Evolutionary conservation across 2,113 vertebrate species (phyloP).

Genomic region (Montifringilla adamsi): DNA sequence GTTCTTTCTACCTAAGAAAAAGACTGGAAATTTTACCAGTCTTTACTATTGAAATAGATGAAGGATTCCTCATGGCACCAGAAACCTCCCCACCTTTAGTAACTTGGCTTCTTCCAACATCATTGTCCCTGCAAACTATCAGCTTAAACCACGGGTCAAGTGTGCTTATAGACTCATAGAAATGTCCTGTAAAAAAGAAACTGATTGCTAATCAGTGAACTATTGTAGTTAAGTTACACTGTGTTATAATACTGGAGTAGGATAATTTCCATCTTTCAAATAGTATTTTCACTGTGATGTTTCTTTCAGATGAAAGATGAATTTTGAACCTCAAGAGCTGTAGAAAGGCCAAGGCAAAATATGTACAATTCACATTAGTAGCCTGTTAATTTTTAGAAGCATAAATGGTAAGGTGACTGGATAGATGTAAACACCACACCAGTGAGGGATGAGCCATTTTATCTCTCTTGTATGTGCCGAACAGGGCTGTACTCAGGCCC

Average conservation of each 20-base stretch:
- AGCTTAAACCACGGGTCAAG: neutral
- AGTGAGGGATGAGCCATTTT: neutral
- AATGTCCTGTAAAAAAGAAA: neutral
- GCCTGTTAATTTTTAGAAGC: neutral
- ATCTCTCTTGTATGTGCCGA: neutral
- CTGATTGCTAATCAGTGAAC: constrained; percentile 7
- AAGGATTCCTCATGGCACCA: neutral
- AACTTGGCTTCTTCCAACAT: neutral
- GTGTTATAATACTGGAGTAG: neutral
- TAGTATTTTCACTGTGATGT: neutral
- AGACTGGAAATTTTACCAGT: neutral
- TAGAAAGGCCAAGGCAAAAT: neutral
- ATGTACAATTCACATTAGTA: neutral
- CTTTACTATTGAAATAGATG: neutral
- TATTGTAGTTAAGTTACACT: neutral
- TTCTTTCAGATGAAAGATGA: neutral
- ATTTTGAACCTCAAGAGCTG: neutral
- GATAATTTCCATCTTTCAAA: neutral
- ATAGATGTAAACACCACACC: neutral
- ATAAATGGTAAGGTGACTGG: neutral
- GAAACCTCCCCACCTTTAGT: neutral
- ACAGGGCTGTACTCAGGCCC: neutral
- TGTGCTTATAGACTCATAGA: neutral
- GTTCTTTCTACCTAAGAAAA: neutral
- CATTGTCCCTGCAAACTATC: neutral